Conservation (phyloP, 2,888 invertebrate genomes). For the Drosophila percnosoma region DNA sequence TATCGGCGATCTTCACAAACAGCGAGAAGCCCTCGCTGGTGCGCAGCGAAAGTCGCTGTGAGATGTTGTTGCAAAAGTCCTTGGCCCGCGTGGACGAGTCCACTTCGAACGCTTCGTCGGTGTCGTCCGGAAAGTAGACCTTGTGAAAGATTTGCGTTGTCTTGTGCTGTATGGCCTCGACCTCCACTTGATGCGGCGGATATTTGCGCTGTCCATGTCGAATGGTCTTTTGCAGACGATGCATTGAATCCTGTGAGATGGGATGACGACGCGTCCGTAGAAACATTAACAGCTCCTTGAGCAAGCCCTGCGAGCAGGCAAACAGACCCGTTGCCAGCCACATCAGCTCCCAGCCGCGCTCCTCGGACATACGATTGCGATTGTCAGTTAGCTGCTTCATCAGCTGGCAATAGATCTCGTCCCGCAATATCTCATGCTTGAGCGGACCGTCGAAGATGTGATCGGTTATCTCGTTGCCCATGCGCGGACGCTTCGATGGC, state of each 20-base stretch:
- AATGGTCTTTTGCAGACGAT: slow-evolving; percentile 97
- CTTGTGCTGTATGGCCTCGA: slow-evolving; percentile 99
- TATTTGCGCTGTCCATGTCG: slow-evolving; percentile 98
- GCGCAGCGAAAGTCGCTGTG: slow-evolving; percentile 95
- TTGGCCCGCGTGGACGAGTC: slow-evolving; percentile 99
- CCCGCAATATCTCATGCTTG: slow-evolving; percentile 98
- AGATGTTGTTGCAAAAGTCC: slow-evolving; percentile 99
- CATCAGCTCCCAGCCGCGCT: slow-evolving; percentile 99
- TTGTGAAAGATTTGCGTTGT: slow-evolving; percentile 99
- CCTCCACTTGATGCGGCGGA: slow-evolving; percentile 99
- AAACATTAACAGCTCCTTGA: slow-evolving; percentile 94
- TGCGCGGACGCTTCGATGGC: slow-evolving; percentile 95
- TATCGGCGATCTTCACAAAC: slow-evolving; percentile 99
- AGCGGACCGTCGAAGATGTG: slow-evolving; percentile 98
- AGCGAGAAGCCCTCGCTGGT: slow-evolving; percentile 99
- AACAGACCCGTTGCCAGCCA: slow-evolving; percentile 99
- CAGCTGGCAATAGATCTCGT: slow-evolving; percentile 99
- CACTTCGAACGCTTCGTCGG: slow-evolving; percentile 99
- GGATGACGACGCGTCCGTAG: slow-evolving; percentile 95
- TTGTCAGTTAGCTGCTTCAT: slow-evolving; percentile 99
- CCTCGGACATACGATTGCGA: slow-evolving; percentile 96
- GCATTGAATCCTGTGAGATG: slow-evolving; percentile 97
- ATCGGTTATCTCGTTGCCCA: slow-evolving; percentile 98
- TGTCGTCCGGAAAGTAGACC: slow-evolving; percentile 99
- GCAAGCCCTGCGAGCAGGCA: slow-evolving; percentile 96